Conservation (phyloP, 2,113 vertebrate species). For the Oncorhynchus tshawytscha region DNA sequence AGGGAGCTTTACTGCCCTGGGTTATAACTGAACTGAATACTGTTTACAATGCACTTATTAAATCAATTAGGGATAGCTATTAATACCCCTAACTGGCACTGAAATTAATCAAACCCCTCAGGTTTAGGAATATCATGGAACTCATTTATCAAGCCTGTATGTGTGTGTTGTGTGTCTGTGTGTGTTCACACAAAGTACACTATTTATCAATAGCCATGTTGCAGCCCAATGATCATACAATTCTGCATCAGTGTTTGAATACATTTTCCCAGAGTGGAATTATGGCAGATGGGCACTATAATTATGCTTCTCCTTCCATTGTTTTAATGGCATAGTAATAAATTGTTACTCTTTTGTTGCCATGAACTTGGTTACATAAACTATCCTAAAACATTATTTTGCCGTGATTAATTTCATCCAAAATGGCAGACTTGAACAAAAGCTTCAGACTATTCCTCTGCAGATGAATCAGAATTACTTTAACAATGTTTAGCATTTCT, state of each 20-base stretch:
- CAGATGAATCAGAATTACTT: not conserved
- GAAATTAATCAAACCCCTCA: conserved; percentile 28
- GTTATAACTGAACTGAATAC: not conserved
- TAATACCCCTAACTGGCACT: conserved; percentile 36
- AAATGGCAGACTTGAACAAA: conserved; percentile 7
- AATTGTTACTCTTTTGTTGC: conserved; percentile 40
- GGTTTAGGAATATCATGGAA: conserved; percentile 19
- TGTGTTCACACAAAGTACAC: too few species aligned
- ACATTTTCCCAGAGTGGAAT: too few species aligned
- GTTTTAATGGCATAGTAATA: conserved; percentile 39
- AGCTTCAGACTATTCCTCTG: not conserved
- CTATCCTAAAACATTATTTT: not conserved
- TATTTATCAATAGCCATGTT: conserved; percentile 30
- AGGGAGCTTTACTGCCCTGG: too few species aligned
- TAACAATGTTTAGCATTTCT: not conserved
- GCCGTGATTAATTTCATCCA: conserved; percentile 19
- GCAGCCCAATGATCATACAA: conserved; percentile 52
- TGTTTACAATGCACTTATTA: conserved; percentile 23
- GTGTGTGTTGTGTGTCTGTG: conserved; percentile 8
- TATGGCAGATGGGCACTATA: conserved; percentile 1
- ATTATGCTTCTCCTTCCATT: conserved; percentile 7
- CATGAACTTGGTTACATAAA: conserved; percentile 33
- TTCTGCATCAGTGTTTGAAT: conserved; percentile 19
- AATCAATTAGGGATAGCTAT: conserved; percentile 55
- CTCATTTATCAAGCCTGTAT: conserved; percentile 50